Evolutionary conservation across 2,888 invertebrate species (phyloP), one percentile per base, ranked within the genome.

Genomic region (Dasysyrphus tricinctus): DNA sequence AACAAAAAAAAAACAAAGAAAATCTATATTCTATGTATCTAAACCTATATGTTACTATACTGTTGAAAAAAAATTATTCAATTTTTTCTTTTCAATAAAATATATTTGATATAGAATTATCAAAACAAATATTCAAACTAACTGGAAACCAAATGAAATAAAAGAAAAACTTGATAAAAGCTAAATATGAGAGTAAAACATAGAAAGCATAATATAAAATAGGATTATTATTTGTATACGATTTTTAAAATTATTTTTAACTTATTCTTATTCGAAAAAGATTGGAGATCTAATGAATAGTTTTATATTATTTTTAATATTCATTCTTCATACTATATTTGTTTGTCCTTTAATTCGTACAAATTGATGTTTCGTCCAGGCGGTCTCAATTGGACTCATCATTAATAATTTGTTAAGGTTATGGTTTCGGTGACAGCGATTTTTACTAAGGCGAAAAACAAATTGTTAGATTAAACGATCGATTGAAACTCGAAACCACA

Each of bases 11-110:
- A 75, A 5, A 29, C 37, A 63, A 69, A 54, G 44, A 49, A 65
- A 67, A 77, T 78, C 81, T 85, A 74, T 78, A 74, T 69, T 69
- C 81, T 63, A 81, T 81, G 77, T 81, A 63, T 81, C 56, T 19
- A 57, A 74, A 69, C 9, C 19, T 34, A 85, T 57, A 63, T 78
- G 54, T 80, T 76, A 76, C 63, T 61, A 57, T 16, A 80, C 76
- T 73, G 84, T 80, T 77, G 19, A 65, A 80, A 77, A 54, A 42
- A 73, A 54, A 69, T 54, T 85, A 80, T 69, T 67, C 16, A 47
- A 61, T 80, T 80, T 80, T 67, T 84, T 84, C 6, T 9, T 54
- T 69, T 39, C 3, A 39, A 59, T 42, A 76, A 54, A 59, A 80
- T 59, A 65, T 49, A 67, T 84, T 76, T 67, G 24, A 72, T 59